These are phyloP conservation scores for Piprites chloris DNA, from an alignment of 2,113 vertebrate species.

Conservation along the genomic window DNA sequence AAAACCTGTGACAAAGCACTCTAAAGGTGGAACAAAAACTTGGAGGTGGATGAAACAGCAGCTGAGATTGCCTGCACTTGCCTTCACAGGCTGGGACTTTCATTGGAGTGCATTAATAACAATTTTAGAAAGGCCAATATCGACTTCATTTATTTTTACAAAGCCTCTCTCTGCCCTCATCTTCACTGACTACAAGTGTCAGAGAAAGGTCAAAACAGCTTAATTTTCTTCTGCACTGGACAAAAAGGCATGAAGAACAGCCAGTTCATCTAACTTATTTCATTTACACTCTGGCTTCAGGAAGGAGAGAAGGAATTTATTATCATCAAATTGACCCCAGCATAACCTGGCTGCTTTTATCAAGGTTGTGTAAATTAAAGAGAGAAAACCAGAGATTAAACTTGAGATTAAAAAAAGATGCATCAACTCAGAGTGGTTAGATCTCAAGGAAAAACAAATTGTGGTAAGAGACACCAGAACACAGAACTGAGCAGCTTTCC, in stretches of 20 bases:
- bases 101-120: not conserved
- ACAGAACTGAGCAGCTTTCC: not conserved
- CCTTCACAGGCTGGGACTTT: not conserved
- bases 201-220: slow-evolving; percentile 40
- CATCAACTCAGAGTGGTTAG: not conserved
- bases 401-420: not conserved
- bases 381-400: not conserved
- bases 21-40: not conserved
- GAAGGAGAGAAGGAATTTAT: not conserved
- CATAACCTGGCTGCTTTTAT: not conserved
- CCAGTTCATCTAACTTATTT: not conserved
- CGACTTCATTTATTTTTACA: not conserved
- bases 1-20: not conserved
- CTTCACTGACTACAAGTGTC: not conserved
- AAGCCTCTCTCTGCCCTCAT: slow-evolving; percentile 12
- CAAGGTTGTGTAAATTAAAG: not conserved
- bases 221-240: not conserved
- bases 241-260: not conserved
- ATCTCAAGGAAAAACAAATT: not conserved
- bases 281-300: not conserved
- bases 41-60: not conserved
- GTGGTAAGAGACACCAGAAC: not conserved
- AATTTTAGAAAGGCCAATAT: not conserved
- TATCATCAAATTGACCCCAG: not conserved
- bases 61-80: not conserved